Percentiles rank a stretch among this genome's conserved stretches.
Conservation (phyloP, 1,140 invertebrate species). For the Propsilocerus akamusi region DNA sequence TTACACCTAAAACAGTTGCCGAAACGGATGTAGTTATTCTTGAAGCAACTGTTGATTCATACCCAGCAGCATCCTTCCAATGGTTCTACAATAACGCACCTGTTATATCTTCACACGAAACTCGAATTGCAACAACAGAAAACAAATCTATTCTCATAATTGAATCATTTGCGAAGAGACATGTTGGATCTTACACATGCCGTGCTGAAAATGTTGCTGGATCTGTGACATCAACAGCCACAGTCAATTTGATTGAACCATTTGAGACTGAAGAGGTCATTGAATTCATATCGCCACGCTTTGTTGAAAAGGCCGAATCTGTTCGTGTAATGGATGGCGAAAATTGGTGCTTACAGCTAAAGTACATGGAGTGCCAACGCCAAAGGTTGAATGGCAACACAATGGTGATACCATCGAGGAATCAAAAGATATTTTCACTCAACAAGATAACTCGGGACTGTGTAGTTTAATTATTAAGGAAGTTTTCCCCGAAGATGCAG, state of each 20-base stretch:
- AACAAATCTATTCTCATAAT: conserved; percentile 70
- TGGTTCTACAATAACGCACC: conserved; percentile 60
- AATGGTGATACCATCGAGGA: conserved; percentile 49
- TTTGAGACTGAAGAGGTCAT: conserved; percentile 33
- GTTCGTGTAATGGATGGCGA: conserved; percentile 85
- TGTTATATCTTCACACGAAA: conserved; percentile 34
- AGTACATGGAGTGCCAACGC: conserved; percentile 60
- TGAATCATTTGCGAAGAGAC: conserved; percentile 49
- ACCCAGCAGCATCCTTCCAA: conserved; percentile 63
- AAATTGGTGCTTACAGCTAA: conserved; percentile 59
- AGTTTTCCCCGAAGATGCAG: conserved; percentile 87
- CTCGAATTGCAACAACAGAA: conserved; percentile 49
- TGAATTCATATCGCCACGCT: conserved; percentile 51
- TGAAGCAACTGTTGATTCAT: conserved; percentile 55
- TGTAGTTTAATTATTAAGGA: conserved; percentile 75
- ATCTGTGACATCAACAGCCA: conserved; percentile 65
- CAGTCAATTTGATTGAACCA: conserved; percentile 43
- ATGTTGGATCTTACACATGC: conserved; percentile 64
- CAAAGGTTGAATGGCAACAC: conserved; percentile 66
- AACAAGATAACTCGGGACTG: conserved; percentile 54
- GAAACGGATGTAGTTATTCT: conserved; percentile 59
- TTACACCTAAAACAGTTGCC: conserved; percentile 48
- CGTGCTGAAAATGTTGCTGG: conserved; percentile 75
- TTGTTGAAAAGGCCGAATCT: conserved; percentile 47
- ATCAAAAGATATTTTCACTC: conserved; percentile 58